Evolutionary conservation across 2,888 invertebrate species (phyloP).

Genomic region (Drosophila aldrichi): DNA sequence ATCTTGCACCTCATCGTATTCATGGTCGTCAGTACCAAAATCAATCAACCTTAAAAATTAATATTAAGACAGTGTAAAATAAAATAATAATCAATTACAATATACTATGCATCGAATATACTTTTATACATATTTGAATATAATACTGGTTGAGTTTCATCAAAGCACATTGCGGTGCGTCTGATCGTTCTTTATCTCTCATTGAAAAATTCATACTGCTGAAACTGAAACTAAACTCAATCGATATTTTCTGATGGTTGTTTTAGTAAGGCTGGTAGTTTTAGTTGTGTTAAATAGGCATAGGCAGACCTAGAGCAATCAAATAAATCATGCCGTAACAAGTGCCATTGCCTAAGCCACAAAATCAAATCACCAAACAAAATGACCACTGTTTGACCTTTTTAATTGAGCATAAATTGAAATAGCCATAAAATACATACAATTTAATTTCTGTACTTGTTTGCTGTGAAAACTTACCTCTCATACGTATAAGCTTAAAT

Average conservation of each 20-base stretch:
- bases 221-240: slow-evolving; percentile 9
- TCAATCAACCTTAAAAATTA: slow-evolving; percentile 80
- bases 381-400: slow-evolving; percentile 74
- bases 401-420: slow-evolving; percentile 81
- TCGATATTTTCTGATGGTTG: neutral
- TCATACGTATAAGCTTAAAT: slow-evolving; percentile 24
- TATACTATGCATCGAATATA: neutral
- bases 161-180: slow-evolving; percentile 10
- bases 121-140: neutral
- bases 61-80: neutral
- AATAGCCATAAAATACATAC: slow-evolving; percentile 79
- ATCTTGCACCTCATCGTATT: slow-evolving; percentile 83
- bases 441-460: slow-evolving; percentile 63
- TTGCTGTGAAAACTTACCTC: slow-evolving; percentile 42
- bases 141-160: neutral
- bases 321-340: slow-evolving; percentile 57
- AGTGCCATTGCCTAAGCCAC: slow-evolving; percentile 69
- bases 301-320: slow-evolving; percentile 34
- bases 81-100: neutral
- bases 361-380: slow-evolving; percentile 56
- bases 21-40: slow-evolving; percentile 83
- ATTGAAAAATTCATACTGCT: slow-evolving; percentile 7
- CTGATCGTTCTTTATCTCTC: neutral
- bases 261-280: slow-evolving; percentile 12
- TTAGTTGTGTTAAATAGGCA: slow-evolving; percentile 43